A percentile compares a stretch with the other conserved stretches of the same genome.
These are phyloP conservation scores for Megaustenia siamemsis DNA, from an alignment of 2,888 invertebrate genomes.

Conservation along the genomic window DNA sequence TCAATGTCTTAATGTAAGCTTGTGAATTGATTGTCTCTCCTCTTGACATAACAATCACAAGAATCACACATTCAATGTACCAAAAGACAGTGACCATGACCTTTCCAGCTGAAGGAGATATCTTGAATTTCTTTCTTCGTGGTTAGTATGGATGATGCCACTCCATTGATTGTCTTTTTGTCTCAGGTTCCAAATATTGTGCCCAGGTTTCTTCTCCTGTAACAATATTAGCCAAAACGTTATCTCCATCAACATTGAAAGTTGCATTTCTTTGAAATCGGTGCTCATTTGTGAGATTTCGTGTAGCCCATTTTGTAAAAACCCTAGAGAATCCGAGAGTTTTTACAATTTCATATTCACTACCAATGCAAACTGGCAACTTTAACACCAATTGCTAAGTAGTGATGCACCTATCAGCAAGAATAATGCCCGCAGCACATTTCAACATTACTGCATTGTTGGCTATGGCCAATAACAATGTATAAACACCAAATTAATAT, in stretches of 20 bases:
- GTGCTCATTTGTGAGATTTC: not conserved
- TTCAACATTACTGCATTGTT: too few relatives aligned
- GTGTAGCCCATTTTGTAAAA: not conserved
- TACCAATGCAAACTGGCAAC: too few relatives aligned
- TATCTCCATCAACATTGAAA: conserved; percentile 11
- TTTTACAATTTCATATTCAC: too few relatives aligned
- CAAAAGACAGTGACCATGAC: conserved; percentile 4
- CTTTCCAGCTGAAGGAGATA: conserved; percentile 10
- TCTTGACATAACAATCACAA: conserved; percentile 22
- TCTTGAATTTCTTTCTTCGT: not conserved
- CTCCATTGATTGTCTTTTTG: conserved; percentile 14
- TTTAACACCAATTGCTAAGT: too few relatives aligned
- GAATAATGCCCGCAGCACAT: too few relatives aligned
- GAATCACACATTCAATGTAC: conserved; percentile 10
- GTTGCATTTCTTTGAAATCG: not conserved
- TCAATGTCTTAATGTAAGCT: not conserved
- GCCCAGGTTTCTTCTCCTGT: conserved; percentile 12
- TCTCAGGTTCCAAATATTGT: conserved; percentile 23
- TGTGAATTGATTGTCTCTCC: not conserved
- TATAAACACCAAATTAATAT: too few relatives aligned
- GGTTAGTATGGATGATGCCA: conserved; percentile 19
- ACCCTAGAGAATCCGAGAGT: not conserved
- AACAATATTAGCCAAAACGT: not conserved
- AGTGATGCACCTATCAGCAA: too few relatives aligned
- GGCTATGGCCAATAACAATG: too few relatives aligned